Base-by-base conservation (phyloP, 2,888 invertebrate species). In the Folsomia manolachei region DNA sequence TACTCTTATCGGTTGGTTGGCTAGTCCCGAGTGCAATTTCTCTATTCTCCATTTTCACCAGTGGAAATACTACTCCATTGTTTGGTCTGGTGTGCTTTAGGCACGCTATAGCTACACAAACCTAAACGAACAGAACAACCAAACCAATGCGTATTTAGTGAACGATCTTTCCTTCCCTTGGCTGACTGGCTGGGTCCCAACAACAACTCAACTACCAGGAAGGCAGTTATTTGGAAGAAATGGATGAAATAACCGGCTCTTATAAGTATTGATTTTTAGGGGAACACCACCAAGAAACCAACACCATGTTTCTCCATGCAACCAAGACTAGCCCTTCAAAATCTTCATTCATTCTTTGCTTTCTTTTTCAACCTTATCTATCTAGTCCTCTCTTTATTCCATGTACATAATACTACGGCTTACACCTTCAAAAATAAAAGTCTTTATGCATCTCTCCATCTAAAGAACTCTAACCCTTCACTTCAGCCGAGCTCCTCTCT, bases 261-360 rank as follows among this genome's bases (percentile, higher is more conserved):
- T 69, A 52, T 62, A 39, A 26, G 53, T 71, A 71, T 71, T 71
- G 71, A 71, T 71, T 71, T 71, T 71, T 71, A n/a, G 71, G 71
- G 71, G 68, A 56, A 24, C 62, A 62, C 18, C 27, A 39, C 39
- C 4, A 14, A 39, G 14, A 9, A 39, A 14, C 4, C 7, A 39
- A 39, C 14, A 39, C 39, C 39, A 39, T 39, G 39, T 39, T 39
- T 39, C 14, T 14, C 39, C 14, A 39, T 39, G 39, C 14, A 39
- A 9, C 4, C 39, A 39, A 39, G 7, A 39, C 14, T 39, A 14
- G n/a, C n/a, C n/a, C n/a, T n/a, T n/a, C n/a, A n/a, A n/a, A n/a
- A n/a, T n/a, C 39, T 14, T 39, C 39, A 39, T 39, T 39, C 39
- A n/a, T n/a, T n/a, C 39, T 39, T 14, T 39, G 7, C 39, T 39